Percentiles rank a stretch among this genome's conserved stretches.
Conservation (phyloP, 2,888 invertebrate species). For the Leptinotarsa rubiginosa region DNA sequence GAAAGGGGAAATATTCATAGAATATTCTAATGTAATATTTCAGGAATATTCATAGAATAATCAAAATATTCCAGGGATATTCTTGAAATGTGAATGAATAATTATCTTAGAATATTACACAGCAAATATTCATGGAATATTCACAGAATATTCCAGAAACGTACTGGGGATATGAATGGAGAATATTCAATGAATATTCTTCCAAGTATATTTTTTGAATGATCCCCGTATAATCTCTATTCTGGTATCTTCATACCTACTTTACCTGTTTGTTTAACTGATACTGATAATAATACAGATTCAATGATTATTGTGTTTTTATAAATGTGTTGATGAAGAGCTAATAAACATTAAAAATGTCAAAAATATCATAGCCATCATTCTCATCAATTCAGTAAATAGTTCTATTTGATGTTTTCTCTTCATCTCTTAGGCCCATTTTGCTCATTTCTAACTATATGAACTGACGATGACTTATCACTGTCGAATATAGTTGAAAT, state of each 20-base stretch:
- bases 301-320: background rate
- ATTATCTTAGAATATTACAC: no score
- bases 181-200: conserved; percentile 16
- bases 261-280: background rate
- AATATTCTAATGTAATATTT: conserved; percentile 1
- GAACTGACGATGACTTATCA: background rate
- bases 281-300: conserved; percentile 9
- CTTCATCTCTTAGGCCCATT: background rate
- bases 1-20: conserved; percentile 10
- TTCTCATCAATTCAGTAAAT: conserved; percentile 6
- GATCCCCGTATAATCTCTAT: conserved; percentile 1
- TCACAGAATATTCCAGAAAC: conserved; percentile 7
- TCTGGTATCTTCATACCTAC: background rate
- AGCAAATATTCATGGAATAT: background rate
- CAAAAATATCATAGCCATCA: background rate
- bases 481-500: background rate
- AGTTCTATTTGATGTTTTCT: background rate
- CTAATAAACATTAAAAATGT: no score
- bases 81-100: conserved; percentile 5
- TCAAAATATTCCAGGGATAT: conserved; percentile 18
- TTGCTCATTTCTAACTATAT: conserved; percentile 4
- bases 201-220: conserved; percentile 2
- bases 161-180: background rate
- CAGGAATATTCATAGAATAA: background rate
- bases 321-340: background rate